These are phyloP conservation scores for Chrysina gloriosa DNA, from an alignment of 2,888 invertebrate species.

Conservation along the genomic window DNA sequence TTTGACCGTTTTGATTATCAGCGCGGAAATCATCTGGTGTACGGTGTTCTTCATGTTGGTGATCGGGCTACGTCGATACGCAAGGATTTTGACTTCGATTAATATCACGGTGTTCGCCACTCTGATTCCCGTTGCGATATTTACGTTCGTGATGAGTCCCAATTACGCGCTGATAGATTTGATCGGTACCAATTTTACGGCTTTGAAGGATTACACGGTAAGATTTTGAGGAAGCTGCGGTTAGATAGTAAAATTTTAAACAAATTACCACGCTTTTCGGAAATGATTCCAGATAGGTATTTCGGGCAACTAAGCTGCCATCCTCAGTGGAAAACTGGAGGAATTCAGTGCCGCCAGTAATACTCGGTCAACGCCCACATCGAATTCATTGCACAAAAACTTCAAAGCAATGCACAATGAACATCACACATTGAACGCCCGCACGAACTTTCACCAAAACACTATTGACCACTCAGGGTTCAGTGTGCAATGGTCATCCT, in stretches of 20 bases:
- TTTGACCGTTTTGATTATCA: background rate
- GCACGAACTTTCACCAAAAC: too few species aligned
- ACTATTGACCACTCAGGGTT: too few species aligned
- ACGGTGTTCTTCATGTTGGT: slow-evolving; percentile 21
- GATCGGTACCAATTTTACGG: background rate
- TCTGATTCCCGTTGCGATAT: slow-evolving; percentile 24
- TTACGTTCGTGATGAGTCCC: slow-evolving; percentile 37
- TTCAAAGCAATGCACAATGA: too few species aligned
- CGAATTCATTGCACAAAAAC: too few species aligned
- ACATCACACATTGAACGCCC: too few species aligned
- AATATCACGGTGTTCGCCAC: slow-evolving; percentile 22
- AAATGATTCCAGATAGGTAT: too few species aligned
- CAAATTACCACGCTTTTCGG: too few species aligned
- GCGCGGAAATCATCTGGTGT: slow-evolving; percentile 10
- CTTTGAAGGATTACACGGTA: slow-evolving; percentile 18
- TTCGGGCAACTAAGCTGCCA: too few species aligned
- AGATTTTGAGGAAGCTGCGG: background rate
- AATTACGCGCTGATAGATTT: slow-evolving; percentile 7
- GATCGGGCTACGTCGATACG: slow-evolving; percentile 30
- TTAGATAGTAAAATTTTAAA: background rate
- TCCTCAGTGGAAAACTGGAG: too few species aligned
- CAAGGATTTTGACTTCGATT: slow-evolving; percentile 19
- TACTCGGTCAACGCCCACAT: too few species aligned
- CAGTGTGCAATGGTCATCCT: too few species aligned
- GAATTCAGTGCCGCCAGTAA: too few species aligned